phyloP scores from a whole-genome alignment of 2,888 invertebrate genomes.

The Ectropis crepuscularia region DNA sequence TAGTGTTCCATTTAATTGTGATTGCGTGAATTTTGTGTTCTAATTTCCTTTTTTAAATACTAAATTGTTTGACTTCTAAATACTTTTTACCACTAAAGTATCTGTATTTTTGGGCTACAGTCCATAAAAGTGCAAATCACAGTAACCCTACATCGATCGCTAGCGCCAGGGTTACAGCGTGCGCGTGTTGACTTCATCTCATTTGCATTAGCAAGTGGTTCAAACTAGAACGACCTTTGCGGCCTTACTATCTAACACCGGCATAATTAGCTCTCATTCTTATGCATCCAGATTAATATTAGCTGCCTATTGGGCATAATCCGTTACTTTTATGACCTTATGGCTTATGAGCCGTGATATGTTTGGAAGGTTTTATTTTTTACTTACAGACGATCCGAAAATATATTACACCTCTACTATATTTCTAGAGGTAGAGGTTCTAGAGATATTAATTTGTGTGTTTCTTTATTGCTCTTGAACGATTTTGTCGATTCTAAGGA shows the following conservation, averaged over 20 bases:
- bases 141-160: constrained; percentile 38
- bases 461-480: not conserved
- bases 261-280: constrained; percentile 38
- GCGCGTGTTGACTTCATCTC: constrained; percentile 50
- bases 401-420: too few relatives aligned
- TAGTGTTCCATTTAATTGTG: too few relatives aligned
- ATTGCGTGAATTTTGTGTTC: too few relatives aligned
- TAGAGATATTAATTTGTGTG: too few relatives aligned
- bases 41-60: too few relatives aligned
- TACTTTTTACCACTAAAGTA: too few relatives aligned
- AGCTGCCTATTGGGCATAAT: constrained; percentile 32
- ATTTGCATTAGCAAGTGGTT: constrained; percentile 62
- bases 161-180: constrained; percentile 32
- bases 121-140: not conserved
- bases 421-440: too few relatives aligned
- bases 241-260: constrained; percentile 59
- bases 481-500: not conserved
- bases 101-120: not conserved
- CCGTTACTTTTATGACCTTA: constrained; percentile 30
- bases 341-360: constrained; percentile 18
- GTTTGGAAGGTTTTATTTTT: too few relatives aligned
- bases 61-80: too few relatives aligned
- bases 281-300: constrained; percentile 40
- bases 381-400: too few relatives aligned
- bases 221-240: constrained; percentile 62